A percentile compares a stretch with the other conserved stretches of the same genome.
phyloP scores from a whole-genome alignment of 2,888 invertebrate species.

The Antitype chi region DNA sequence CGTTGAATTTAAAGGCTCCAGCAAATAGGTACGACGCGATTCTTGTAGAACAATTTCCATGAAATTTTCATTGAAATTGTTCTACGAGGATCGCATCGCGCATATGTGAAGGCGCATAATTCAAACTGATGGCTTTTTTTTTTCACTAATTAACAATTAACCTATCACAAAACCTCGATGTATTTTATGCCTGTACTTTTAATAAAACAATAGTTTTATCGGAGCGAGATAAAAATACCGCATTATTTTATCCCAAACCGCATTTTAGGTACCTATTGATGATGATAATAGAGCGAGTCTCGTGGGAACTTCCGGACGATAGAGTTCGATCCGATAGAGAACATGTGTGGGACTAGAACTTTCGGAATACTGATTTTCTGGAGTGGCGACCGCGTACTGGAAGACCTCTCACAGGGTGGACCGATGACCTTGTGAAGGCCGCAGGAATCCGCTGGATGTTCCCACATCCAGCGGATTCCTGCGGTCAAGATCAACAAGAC shows the following conservation, averaged over 20 bases:
- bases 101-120: too few relatives aligned
- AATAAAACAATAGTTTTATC: slow-evolving; percentile 36
- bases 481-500: too few relatives aligned
- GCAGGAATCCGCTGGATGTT: too few relatives aligned
- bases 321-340: not conserved
- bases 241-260: slow-evolving; percentile 63
- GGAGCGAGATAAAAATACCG: slow-evolving; percentile 50
- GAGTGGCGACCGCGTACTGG: too few relatives aligned
- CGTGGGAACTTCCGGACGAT: slow-evolving; percentile 66
- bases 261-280: slow-evolving; percentile 61
- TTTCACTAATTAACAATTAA: not conserved
- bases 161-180: not conserved
- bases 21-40: too few relatives aligned
- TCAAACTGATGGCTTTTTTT: not conserved
- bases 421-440: too few relatives aligned
- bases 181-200: slow-evolving; percentile 1
- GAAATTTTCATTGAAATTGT: too few relatives aligned
- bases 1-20: too few relatives aligned
- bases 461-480: too few relatives aligned
- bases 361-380: not conserved
- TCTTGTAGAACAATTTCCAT: too few relatives aligned
- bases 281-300: slow-evolving; percentile 57
- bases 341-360: not conserved
- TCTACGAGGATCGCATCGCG: too few relatives aligned
- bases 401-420: too few relatives aligned